phyloP scores from a whole-genome alignment of 2,113 vertebrate genomes.

The Meles meles region DNA sequence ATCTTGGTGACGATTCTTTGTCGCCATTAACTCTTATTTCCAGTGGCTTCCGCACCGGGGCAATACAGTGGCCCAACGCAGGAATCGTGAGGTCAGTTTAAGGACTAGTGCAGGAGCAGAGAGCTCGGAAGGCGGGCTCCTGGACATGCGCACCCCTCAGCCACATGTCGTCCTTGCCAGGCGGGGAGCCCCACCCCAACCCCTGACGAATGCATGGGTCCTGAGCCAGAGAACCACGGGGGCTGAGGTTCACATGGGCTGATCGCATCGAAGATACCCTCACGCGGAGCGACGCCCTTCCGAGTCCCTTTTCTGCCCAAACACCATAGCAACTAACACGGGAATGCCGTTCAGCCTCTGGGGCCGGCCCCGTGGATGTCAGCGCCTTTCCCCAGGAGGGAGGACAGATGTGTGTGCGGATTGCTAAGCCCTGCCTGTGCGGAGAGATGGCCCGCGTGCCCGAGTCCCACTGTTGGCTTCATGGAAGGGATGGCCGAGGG shows the following conservation, averaged over 20 bases:
- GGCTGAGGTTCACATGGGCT: conserved; percentile 26
- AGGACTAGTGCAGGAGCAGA: conserved; percentile 54
- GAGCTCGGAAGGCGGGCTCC: conserved; percentile 65
- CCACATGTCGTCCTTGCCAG: conserved; percentile 70
- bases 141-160: conserved; percentile 66
- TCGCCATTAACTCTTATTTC: not conserved
- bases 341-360: not conserved
- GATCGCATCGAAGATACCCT: not conserved
- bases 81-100: not conserved
- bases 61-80: not conserved
- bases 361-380: not conserved
- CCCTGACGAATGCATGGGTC: conserved; percentile 57
- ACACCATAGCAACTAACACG: not conserved
- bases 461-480: not conserved
- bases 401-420: not conserved
- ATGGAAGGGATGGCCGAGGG: not conserved
- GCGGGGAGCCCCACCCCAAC: conserved; percentile 67
- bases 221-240: not conserved
- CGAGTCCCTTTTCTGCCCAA: not conserved
- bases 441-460: not conserved
- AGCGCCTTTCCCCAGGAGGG: accelerated
- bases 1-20: accelerated
- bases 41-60: not conserved
- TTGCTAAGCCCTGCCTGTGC: not conserved
- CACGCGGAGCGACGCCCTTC: conserved; percentile 13